Conservation (phyloP, 2,113 vertebrate species). For the Azemiops feae region DNA sequence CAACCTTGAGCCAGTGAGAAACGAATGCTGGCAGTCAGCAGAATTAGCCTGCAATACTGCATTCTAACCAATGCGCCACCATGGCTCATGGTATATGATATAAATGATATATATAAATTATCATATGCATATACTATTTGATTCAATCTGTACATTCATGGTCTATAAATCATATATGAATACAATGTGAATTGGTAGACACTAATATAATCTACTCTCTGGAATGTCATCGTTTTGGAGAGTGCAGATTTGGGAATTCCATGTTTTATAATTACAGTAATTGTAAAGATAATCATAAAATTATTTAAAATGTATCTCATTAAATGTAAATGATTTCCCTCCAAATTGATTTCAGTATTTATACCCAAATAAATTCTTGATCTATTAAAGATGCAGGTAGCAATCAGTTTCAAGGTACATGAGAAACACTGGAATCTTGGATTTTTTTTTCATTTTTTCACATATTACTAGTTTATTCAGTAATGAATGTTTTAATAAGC, state of each 20-base stretch:
- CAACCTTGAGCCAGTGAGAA: background rate
- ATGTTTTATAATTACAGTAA: background rate
- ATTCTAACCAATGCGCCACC: background rate
- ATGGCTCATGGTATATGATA: background rate
- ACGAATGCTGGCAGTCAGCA: background rate
- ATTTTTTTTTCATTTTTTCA: background rate
- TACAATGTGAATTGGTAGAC: background rate
- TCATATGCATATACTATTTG: background rate
- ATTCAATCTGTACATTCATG: background rate
- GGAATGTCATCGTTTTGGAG: background rate
- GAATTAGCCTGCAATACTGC: background rate
- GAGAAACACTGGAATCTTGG: background rate
- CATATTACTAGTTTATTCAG: background rate
- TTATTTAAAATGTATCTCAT: background rate
- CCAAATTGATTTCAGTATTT: background rate
- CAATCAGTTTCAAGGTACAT: background rate
- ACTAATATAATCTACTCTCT: background rate
- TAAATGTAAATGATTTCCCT: background rate
- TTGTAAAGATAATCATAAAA: background rate
- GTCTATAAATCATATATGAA: background rate
- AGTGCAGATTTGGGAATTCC: background rate
- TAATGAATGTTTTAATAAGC: background rate
- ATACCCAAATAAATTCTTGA: background rate
- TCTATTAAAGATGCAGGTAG: background rate
- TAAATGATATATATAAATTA: background rate